Evolutionary conservation across 2,797 vertebrate genomes (phyloP).

Genomic region (Sebastolobus altivelis): DNA sequence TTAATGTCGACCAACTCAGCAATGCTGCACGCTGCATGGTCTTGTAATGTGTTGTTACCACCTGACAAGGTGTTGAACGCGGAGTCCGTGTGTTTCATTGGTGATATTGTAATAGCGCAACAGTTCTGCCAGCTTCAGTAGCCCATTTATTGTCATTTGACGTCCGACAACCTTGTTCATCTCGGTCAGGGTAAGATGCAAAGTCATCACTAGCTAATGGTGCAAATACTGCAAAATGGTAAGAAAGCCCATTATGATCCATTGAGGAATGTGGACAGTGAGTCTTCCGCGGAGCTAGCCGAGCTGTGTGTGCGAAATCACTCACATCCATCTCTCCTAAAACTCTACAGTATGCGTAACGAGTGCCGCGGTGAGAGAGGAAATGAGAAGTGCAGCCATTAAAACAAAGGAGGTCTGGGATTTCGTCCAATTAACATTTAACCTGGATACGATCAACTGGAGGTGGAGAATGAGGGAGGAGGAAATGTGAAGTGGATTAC

Average conservation of each 20-base stretch:
- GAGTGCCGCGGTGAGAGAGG: constrained; percentile 23
- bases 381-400: constrained; percentile 50
- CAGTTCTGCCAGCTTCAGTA: neutral
- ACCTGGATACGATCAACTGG: constrained; percentile 54
- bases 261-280: constrained; percentile 33
- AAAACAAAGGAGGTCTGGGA: constrained; percentile 54
- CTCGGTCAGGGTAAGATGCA: constrained; percentile 47
- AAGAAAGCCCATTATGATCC: constrained; percentile 35
- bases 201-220: constrained; percentile 61
- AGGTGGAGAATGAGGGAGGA: constrained; percentile 31
- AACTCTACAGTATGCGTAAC: constrained; percentile 28
- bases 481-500: constrained; percentile 40
- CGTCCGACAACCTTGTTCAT: constrained; percentile 38
- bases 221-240: constrained; percentile 50
- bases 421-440: constrained; percentile 65
- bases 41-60: neutral
- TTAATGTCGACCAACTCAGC: neutral
- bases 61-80: neutral
- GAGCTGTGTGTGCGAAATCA: constrained; percentile 32
- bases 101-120: constrained; percentile 14
- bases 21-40: neutral
- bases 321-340: constrained; percentile 40
- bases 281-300: constrained; percentile 29
- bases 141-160: constrained; percentile 45
- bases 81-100: constrained; percentile 12